Conservation (phyloP, 2,113 vertebrate species). For the Hepsetus odoe region DNA sequence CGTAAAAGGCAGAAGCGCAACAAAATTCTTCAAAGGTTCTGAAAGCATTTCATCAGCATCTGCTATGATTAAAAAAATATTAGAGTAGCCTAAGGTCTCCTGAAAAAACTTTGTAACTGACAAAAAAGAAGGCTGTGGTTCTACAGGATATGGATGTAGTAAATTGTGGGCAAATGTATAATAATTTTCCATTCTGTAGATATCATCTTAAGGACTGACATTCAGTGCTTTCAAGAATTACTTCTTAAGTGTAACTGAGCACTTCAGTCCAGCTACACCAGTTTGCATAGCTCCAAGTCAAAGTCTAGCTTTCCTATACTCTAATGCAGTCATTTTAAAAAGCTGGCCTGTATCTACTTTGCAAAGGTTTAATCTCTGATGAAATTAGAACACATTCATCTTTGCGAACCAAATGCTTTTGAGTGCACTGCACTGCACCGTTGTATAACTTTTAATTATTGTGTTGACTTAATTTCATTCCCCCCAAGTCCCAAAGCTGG, state of each 20-base stretch:
- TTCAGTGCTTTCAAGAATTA: not conserved
- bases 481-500: not conserved
- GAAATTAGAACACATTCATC: conserved; percentile 4
- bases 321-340: not conserved
- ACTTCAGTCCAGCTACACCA: not conserved
- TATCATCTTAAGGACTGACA: too few species aligned
- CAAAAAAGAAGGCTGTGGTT: too few species aligned
- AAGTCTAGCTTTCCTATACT: not conserved
- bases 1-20: too few species aligned
- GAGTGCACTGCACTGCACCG: not conserved
- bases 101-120: too few species aligned
- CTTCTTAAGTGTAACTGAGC: not conserved
- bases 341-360: not conserved
- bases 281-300: not conserved
- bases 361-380: not conserved
- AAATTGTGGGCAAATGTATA: too few species aligned
- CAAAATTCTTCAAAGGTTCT: too few species aligned
- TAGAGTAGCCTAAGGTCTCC: too few species aligned
- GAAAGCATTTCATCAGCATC: too few species aligned
- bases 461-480: conserved; percentile 18
- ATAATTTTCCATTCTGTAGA: too few species aligned
- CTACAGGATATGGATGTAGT: too few species aligned
- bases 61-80: too few species aligned
- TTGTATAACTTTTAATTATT: not conserved
- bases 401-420: not conserved